Evolutionary conservation across 1,140 invertebrate species (phyloP).

Genomic region (Stegodyphus mimosarum): DNA sequence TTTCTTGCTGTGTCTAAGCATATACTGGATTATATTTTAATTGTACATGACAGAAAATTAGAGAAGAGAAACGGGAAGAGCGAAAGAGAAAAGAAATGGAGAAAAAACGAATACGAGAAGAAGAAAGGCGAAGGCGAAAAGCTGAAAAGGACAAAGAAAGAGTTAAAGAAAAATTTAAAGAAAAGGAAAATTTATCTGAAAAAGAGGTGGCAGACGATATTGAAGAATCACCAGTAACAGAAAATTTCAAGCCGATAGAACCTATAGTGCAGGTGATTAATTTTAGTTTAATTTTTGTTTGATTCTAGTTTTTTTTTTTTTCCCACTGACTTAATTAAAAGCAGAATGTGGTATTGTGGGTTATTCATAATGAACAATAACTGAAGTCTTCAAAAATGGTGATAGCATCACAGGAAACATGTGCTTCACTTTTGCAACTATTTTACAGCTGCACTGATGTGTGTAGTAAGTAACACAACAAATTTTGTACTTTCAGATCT

Average conservation of each 20-base stretch:
- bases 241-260: conserved; percentile 28
- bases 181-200: conserved; percentile 48
- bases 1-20: not conserved
- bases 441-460: no score
- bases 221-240: conserved; percentile 39
- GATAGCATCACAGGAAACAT: no score
- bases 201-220: conserved; percentile 44
- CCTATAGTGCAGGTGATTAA: conserved; percentile 37
- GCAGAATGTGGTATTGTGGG: no score
- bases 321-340: no score
- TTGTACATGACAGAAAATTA: conserved; percentile 49
- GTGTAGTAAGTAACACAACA: no score
- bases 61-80: conserved; percentile 62
- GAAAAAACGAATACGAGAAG: conserved; percentile 67
- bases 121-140: conserved; percentile 60
- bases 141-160: conserved; percentile 61
- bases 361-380: no score
- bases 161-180: conserved; percentile 48
- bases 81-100: conserved; percentile 62
- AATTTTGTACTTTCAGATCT: no score
- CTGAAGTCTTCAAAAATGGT: no score
- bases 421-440: no score
- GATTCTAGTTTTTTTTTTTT: not conserved
- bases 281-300: not conserved
- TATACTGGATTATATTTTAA: no score